A percentile compares a stretch with the other conserved stretches of the same genome.
phyloP scores from a whole-genome alignment of 2,113 vertebrate genomes.

The Ovis aries region ARS-UI_Ramb_v3.0 NC_056069.1:68423001-68423500 shows the following conservation, averaged over 20 bases:
- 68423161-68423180: neutral
- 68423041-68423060: neutral
- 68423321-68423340: neutral
- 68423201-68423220: neutral
- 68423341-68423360: neutral
- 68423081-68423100: neutral
- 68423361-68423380: neutral
- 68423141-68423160: neutral
- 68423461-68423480: neutral
- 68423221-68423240: neutral
- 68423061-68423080: neutral
- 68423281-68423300: neutral
- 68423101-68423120: neutral
- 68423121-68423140: neutral
- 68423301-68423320: neutral
- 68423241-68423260: fast-evolving
- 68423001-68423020: neutral
- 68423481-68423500: neutral
- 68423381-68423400: neutral
- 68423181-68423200: neutral
- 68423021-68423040: neutral
- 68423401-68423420: neutral
- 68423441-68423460: neutral
- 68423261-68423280: neutral
- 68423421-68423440: neutral